Evolutionary conservation across 2,797 vertebrate genomes (phyloP).

Genomic region (Sebastolobus alascanus): DNA sequence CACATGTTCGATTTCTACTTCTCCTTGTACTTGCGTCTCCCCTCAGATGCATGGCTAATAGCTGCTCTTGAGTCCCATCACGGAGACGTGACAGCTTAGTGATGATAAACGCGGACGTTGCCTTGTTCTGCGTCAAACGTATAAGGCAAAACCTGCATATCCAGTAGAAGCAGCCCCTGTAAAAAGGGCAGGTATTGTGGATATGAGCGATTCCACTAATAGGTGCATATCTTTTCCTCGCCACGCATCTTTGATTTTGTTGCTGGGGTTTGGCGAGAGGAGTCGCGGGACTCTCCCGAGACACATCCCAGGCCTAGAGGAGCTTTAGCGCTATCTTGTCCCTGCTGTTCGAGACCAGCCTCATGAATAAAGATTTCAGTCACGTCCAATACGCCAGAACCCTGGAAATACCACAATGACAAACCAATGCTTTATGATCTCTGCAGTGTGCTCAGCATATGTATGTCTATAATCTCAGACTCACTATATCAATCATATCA

Average conservation of each 20-base stretch:
- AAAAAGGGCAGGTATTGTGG: conserved; percentile 61
- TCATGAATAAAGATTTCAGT: conserved; percentile 85
- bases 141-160: conserved; percentile 77
- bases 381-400: conserved; percentile 79
- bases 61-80: conserved; percentile 91
- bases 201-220: conserved; percentile 71
- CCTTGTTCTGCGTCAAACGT: conserved; percentile 89
- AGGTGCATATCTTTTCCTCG: conserved; percentile 66
- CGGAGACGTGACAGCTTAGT: conserved; percentile 90
- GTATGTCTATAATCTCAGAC: conserved; percentile 68
- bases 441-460: conserved; percentile 77
- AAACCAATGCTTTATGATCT: conserved; percentile 82
- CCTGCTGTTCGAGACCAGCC: conserved; percentile 77
- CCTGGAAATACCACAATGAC: conserved; percentile 79
- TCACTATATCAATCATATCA: conserved; percentile 66
- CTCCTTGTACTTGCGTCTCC: conserved; percentile 87
- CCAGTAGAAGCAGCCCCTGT: conserved; percentile 57
- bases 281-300: conserved; percentile 73
- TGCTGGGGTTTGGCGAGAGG: conserved; percentile 57
- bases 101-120: conserved; percentile 92
- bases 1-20: conserved; percentile 92
- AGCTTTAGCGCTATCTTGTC: conserved; percentile 79
- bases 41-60: conserved; percentile 93
- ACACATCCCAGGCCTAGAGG: conserved; percentile 67
- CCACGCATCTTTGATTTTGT: conserved; percentile 73